Conservation (phyloP, 2,888 invertebrate species). For the Agrochola lychnidis region DNA sequence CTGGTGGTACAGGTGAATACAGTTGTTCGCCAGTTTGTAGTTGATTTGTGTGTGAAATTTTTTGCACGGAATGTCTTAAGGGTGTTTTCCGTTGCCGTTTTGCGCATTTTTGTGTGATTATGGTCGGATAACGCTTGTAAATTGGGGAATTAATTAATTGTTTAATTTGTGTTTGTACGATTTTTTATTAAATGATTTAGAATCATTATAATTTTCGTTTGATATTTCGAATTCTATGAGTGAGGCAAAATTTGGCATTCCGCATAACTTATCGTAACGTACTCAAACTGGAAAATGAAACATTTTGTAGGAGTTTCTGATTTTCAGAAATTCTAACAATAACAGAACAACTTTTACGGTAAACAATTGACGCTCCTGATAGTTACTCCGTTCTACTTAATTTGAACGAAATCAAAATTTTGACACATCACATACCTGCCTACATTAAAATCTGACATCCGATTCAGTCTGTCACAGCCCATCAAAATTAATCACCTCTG, state of each 20-base stretch:
- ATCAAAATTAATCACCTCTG: slow-evolving; percentile 69
- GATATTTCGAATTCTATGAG: not conserved
- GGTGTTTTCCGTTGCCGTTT: slow-evolving; percentile 52
- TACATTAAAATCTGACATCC: not conserved
- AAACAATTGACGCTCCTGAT: too few species aligned
- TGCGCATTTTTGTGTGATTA: slow-evolving; percentile 45
- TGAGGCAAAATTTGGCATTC: not conserved
- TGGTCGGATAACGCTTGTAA: slow-evolving; percentile 27
- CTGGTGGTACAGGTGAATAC: slow-evolving; percentile 81
- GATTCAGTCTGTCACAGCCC: slow-evolving; percentile 14
- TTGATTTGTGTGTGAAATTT: slow-evolving; percentile 62
- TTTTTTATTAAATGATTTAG: not conserved
- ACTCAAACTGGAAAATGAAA: not conserved
- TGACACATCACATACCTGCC: not conserved
- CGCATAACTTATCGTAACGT: not conserved
- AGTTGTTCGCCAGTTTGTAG: slow-evolving; percentile 59
- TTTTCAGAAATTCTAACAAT: too few species aligned
- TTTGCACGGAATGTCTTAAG: slow-evolving; percentile 59
- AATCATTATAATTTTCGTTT: not conserved
- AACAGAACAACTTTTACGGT: not conserved
- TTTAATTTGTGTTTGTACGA: slow-evolving; percentile 11
- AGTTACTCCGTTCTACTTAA: not conserved
- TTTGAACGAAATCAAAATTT: not conserved
- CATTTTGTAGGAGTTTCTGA: not conserved
- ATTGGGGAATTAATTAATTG: slow-evolving; percentile 16